Evolutionary conservation across 2,797 vertebrate species (phyloP).

Genomic region (Chromis chromis): DNA sequence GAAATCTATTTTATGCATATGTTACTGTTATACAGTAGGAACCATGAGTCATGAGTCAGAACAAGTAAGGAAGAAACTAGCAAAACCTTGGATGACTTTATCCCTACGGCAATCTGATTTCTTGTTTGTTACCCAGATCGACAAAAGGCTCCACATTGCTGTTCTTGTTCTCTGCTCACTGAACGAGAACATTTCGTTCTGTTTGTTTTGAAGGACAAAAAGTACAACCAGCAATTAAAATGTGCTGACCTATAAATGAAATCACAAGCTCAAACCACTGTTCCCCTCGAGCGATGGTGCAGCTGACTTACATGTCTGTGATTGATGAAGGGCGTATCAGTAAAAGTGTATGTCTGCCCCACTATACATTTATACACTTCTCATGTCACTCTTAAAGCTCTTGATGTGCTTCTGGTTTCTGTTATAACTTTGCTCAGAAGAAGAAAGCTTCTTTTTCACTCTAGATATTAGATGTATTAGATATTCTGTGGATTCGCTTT

Average conservation of each 20-base stretch:
- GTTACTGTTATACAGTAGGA: not conserved
- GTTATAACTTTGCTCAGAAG: not conserved
- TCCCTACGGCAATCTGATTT: not conserved
- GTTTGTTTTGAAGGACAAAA: slow-evolving; percentile 25
- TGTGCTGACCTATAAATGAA: slow-evolving; percentile 19
- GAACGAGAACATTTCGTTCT: slow-evolving; percentile 46
- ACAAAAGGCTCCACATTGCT: not conserved
- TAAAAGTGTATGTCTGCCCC: not conserved
- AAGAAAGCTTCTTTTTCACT: not conserved
- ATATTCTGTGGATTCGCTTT: not conserved
- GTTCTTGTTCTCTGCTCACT: not conserved
- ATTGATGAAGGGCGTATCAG: not conserved
- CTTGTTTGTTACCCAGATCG: not conserved
- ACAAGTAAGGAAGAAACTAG: no score
- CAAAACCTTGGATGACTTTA: not conserved
- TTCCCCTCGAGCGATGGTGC: not conserved
- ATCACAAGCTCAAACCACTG: slow-evolving; percentile 31
- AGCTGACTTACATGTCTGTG: not conserved
- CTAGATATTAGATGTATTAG: not conserved
- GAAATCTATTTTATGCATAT: not conserved
- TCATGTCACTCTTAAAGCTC: not conserved
- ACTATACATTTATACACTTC: no score
- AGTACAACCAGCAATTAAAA: slow-evolving; percentile 23
- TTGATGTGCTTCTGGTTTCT: not conserved
- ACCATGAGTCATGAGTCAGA: no score